A percentile compares a stretch with the other conserved stretches of the same genome.
phyloP scores from a whole-genome alignment of 2,113 vertebrate species.

The Phaethon lepturus region DNA sequence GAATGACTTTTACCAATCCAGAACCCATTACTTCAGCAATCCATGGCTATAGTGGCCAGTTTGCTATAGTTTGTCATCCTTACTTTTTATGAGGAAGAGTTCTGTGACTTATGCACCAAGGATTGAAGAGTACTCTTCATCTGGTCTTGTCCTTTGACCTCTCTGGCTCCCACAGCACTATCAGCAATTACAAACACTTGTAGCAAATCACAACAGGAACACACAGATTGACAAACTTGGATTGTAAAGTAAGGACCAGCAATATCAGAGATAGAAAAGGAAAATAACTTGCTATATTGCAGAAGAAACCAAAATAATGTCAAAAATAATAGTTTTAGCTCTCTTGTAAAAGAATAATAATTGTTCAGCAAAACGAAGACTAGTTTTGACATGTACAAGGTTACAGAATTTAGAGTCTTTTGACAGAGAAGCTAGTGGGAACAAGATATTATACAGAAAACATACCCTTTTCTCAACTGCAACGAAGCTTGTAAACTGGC shows the following conservation, averaged over 20 bases:
- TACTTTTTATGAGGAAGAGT: neutral
- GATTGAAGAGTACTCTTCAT: neutral
- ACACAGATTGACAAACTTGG: neutral
- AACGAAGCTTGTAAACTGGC: constrained; percentile 91
- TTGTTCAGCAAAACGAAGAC: neutral
- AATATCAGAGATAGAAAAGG: neutral
- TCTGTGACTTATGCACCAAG: neutral
- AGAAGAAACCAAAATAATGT: neutral
- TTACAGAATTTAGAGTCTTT: neutral
- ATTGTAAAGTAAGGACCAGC: neutral
- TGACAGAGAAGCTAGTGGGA: neutral
- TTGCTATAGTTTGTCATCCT: neutral
- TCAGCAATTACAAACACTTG: neutral
- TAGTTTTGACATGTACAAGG: neutral
- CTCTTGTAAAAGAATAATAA: neutral
- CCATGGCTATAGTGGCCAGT: neutral
- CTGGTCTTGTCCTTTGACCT: neutral
- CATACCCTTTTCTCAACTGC: constrained; percentile 88
- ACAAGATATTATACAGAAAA: neutral
- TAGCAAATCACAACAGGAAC: neutral
- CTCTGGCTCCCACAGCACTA: neutral
- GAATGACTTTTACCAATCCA: neutral
- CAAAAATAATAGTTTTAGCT: neutral
- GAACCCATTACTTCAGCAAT: neutral
- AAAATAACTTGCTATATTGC: neutral